Base-by-base conservation (phyloP, 2,797 vertebrate genomes). In the Sebastes melanostomus region DNA sequence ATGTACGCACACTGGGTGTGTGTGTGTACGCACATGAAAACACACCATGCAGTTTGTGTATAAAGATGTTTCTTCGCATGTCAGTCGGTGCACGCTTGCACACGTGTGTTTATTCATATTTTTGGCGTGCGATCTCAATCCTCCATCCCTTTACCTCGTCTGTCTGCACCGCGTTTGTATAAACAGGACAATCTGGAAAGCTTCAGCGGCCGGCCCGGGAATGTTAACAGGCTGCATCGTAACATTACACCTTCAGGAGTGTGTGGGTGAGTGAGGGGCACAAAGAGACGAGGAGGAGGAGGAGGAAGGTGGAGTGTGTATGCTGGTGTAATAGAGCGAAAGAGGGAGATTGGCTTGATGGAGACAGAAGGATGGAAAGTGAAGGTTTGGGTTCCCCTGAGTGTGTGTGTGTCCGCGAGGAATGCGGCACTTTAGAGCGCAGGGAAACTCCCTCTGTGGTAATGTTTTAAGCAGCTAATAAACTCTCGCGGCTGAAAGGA, bases 131-230 rank as follows among this genome's bases (percentile, higher is more conserved):
- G 4, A 61, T 10, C 4, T 50, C 78, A 0, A 13, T 24, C 52
- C 76, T 61, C 18, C 78, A 6, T 89, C 81, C 73, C 63, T 84
- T 63, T 65, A 8, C 63, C 75, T 67, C 74, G 71, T 36, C 71
- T 46, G 50, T 58, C 85, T 72, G 68, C 36, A 3, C 67, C 3
- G 68, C 66, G 24, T 85, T 87, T 82, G 82, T 89, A 78, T 87
- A 90, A 94, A 93, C 89, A 91, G 81, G 84, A 85, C 89, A 91
- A 93, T 92, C 91, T 94, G 94, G 92, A 93, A 91, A 83, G 72
- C 87, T 76, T 93, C 93, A 88, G 86, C 34, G 12, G 78, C 42
- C 27, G 30, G 63, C 66, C 58, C n/a, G 70, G 86, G 91, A 92
- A 93, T 83, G 90, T 86, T 89, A 91, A 92, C 89, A 86, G 84